phyloP scores from a whole-genome alignment of 2,888 invertebrate genomes.

The Erebia ligea region DNA sequence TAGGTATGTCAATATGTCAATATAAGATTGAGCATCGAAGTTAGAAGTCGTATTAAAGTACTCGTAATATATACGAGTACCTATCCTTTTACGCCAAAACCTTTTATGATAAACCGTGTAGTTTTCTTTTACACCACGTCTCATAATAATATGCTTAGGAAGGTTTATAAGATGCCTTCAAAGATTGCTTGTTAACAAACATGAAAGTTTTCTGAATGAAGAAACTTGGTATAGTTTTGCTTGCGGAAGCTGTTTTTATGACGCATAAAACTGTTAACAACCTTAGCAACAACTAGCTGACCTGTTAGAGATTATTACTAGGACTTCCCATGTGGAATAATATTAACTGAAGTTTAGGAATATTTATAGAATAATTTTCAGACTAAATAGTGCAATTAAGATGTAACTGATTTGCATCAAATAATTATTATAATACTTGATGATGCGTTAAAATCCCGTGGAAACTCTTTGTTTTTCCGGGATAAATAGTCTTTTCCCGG shows the following conservation, averaged over 20 bases:
- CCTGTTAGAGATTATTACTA: conserved; percentile 37
- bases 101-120: neutral
- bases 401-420: no score
- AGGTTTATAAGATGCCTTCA: neutral
- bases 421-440: no score
- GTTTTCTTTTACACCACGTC: neutral
- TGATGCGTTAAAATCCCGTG: no score
- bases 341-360: neutral
- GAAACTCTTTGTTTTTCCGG: no score
- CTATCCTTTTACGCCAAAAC: neutral
- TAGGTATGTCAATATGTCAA: no score
- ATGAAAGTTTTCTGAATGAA: conserved; percentile 26
- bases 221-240: conserved; percentile 46
- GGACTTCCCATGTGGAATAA: neutral
- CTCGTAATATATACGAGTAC: no score
- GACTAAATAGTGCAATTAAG: no score
- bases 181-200: conserved; percentile 30
- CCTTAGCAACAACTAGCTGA: conserved; percentile 47
- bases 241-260: conserved; percentile 56
- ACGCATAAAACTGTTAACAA: conserved; percentile 59
- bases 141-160: neutral
- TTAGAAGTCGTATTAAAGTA: no score
- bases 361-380: no score
- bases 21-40: no score
- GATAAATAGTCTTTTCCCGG: no score